Evolutionary conservation across 2,113 vertebrate genomes (phyloP).

Genomic region (Neopipo cinnamomea): DNA sequence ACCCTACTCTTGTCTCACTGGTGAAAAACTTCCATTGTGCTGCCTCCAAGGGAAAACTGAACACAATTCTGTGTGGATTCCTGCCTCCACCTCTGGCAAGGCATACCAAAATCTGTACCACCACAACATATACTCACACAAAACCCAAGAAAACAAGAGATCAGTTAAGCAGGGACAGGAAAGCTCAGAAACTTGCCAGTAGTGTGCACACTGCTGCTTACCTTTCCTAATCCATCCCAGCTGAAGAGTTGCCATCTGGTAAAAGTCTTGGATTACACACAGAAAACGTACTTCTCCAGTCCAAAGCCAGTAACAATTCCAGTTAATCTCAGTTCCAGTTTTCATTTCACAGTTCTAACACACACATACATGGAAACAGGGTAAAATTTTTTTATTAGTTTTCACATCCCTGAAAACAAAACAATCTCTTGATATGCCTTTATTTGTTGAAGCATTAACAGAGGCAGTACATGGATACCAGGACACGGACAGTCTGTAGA

Average conservation of each 20-base stretch:
- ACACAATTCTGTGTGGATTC: neutral
- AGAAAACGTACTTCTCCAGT: neutral
- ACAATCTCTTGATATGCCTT: neutral
- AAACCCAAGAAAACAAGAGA: neutral
- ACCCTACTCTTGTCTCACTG: fast-evolving
- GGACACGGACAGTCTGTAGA: neutral
- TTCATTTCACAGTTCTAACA: neutral
- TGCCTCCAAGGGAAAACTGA: neutral
- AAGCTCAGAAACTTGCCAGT: neutral
- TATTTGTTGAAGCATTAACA: neutral
- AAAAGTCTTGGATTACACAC: neutral
- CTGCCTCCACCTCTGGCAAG: neutral
- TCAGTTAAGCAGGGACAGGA: neutral
- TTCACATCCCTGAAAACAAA: neutral
- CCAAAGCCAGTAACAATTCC: neutral
- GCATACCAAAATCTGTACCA: neutral
- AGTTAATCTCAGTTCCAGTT: neutral
- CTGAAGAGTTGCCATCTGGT: neutral
- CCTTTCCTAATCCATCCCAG: neutral
- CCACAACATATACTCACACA: neutral
- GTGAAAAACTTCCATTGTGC: neutral
- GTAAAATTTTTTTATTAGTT: neutral
- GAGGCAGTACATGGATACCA: neutral
- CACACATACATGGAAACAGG: neutral
- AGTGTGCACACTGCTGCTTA: neutral